These are phyloP conservation scores for Campylomormyrus tamandua DNA, from an alignment of 2,113 vertebrate genomes.

Conservation along the genomic window DNA sequence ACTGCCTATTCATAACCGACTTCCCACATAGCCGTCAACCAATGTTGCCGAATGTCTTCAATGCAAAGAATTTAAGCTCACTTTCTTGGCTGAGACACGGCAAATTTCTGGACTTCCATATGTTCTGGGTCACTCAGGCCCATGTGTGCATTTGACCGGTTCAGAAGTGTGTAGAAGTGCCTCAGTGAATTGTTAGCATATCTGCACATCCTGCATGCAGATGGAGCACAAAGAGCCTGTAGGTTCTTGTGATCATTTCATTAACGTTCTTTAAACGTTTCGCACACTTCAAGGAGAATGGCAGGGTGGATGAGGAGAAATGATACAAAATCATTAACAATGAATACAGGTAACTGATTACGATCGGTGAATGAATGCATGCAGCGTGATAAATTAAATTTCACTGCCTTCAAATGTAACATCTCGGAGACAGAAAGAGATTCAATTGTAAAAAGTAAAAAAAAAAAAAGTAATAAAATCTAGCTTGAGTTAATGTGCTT, in stretches of 20 bases:
- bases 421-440: not conserved
- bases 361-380: conserved; percentile 17
- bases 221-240: not conserved
- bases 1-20: not conserved
- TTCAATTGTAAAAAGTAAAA: not conserved
- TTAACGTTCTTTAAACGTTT: conserved; percentile 24
- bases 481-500: not conserved
- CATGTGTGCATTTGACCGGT: not conserved
- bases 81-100: not conserved
- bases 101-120: not conserved
- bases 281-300: conserved; percentile 30
- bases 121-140: not conserved
- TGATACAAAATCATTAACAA: conserved; percentile 29
- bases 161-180: not conserved
- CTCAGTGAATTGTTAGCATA: not conserved
- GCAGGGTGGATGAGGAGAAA: conserved; percentile 23
- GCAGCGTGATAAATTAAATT: conserved; percentile 28
- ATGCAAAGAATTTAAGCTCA: not conserved
- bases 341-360: conserved; percentile 31
- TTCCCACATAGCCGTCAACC: not conserved
- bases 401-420: conserved; percentile 7
- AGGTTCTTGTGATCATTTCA: not conserved
- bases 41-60: not conserved
- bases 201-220: not conserved
- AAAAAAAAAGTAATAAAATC: not conserved